Base-by-base conservation (phyloP, 2,888 invertebrate genomes). In the Heliconius cydno region DNA sequence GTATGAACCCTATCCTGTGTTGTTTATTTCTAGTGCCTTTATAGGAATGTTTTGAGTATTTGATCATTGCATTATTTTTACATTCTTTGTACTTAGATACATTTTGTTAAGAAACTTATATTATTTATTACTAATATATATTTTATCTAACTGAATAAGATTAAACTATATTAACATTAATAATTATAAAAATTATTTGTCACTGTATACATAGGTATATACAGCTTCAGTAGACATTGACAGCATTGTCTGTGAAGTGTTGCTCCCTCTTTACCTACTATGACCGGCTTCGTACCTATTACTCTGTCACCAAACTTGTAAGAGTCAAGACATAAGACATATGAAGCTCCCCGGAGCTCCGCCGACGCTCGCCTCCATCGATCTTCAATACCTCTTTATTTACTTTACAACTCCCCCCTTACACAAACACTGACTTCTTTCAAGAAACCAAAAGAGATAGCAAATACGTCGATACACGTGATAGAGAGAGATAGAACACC, bases 341-440 rank as follows among this genome's bases (percentile, higher is more conserved):
- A 25, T 60, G 52, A 79, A 28, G 30, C 71, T 75, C 46, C n/a
- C 34, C 34, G 34, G 34, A 34, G 34, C 34, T 34, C 72, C 30
- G 25, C 75, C 68, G n/a, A 71, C 38, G 74, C 74, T 78, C 78
- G 74, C 78, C 74, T 68, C 83, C 86, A 90, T 93, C 90, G 92
- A 93, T 91, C 80, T 81, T 81, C 87, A 83, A 88, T 89, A 89
- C 87, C 88, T 88, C 90, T 89, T 88, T 93, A 91, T 94, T 93
- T 92, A 91, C 92, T 87, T 88, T 87, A 90, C 88, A 89, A 90
- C 91, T 90, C 84, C 86, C 85, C 86, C 88, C 91, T 88, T 90
- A 90, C 86, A 91, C 88, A 92, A 93, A 92, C 91, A 91, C 89
- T 87, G 86, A 90, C 88, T 92, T 94, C 93, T 94, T 94, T 93